phyloP scores from a whole-genome alignment of 1,140 invertebrate species.

The Pemphigus obesinymphae region DNA sequence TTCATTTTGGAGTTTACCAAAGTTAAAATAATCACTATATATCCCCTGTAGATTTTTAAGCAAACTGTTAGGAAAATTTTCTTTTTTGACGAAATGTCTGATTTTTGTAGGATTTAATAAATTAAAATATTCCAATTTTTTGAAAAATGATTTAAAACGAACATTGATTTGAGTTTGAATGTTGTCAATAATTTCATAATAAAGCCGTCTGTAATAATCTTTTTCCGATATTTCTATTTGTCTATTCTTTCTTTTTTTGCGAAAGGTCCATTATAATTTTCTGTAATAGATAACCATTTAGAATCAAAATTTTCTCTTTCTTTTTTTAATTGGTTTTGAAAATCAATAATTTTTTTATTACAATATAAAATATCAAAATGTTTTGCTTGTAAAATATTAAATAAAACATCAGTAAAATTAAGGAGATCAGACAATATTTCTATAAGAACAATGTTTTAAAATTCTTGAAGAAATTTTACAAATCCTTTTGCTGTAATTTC shows the following conservation, averaged over 20 bases:
- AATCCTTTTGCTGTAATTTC: neutral
- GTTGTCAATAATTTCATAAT: neutral
- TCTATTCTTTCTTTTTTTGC: neutral
- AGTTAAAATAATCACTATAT: no score
- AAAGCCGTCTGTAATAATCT: neutral
- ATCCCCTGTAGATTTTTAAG: no score
- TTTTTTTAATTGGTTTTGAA: neutral
- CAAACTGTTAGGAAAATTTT: no score
- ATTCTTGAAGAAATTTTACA: neutral
- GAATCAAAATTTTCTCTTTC: no score
- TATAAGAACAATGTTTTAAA: neutral
- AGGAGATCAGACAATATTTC: no score
- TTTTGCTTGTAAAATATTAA: no score
- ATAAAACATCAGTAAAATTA: no score
- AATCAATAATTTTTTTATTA: neutral
- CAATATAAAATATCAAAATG: constrained; percentile 6
- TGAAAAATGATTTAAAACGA: no score
- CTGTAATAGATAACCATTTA: neutral
- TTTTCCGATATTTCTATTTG: no score
- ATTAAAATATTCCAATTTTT: neutral
- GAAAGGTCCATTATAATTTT: neutral
- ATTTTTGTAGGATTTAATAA: neutral
- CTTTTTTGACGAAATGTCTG: neutral
- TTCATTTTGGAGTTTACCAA: no score
- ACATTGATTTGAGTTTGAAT: neutral